phyloP scores from a whole-genome alignment of 2,113 vertebrate genomes.

The Ellobius talpinus region DNA sequence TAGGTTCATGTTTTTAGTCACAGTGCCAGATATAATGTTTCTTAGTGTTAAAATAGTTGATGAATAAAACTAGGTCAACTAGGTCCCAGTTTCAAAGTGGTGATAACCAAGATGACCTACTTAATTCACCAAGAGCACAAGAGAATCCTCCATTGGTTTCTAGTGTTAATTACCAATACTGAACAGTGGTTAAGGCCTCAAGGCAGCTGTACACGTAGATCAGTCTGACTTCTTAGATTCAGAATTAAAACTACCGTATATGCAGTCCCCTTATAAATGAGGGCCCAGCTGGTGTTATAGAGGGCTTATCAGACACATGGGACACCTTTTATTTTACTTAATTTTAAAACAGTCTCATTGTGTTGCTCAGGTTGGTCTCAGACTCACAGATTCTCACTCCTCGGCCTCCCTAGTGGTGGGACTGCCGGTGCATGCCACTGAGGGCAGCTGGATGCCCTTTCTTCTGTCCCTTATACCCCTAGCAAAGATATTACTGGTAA shows the following conservation, averaged over 20 bases:
- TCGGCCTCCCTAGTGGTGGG: too few relatives aligned
- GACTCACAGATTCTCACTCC: neutral
- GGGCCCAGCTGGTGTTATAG: neutral
- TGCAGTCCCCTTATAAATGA: neutral
- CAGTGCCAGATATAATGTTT: neutral
- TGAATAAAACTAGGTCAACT: slow-evolving; percentile 22
- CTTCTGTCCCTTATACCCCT: neutral
- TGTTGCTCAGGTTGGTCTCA: neutral
- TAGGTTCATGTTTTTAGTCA: neutral
- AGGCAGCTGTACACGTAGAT: neutral
- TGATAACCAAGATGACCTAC: neutral
- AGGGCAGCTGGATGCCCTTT: neutral
- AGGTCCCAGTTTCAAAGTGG: neutral
- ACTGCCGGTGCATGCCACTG: too few relatives aligned
- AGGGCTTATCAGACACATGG: neutral
- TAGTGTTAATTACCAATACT: neutral
- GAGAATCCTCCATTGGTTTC: neutral
- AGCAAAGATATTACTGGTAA: neutral
- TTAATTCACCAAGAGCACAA: slow-evolving; percentile 20
- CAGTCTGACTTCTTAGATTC: neutral
- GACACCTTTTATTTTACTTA: neutral
- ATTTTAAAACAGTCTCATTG: neutral
- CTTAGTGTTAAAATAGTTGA: slow-evolving; percentile 9
- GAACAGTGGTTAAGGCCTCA: neutral
- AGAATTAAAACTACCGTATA: neutral